Conservation (phyloP, 2,797 vertebrate species). For the Tadarida brasiliensis region DNA sequence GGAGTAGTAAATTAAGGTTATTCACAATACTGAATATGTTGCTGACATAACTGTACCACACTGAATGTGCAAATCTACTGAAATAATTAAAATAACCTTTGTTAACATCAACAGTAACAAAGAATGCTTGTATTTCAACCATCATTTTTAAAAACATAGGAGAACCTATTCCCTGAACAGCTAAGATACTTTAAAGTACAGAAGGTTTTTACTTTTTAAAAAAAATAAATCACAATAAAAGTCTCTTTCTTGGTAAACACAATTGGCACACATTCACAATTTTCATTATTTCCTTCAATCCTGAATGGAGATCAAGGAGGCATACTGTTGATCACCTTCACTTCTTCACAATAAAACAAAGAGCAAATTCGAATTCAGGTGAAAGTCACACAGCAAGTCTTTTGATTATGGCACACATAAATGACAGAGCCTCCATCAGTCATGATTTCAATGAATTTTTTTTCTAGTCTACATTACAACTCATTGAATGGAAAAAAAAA, state of each 20-base stretch:
- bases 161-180: neutral
- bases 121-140: neutral
- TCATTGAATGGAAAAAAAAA: neutral
- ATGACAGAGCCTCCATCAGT: neutral
- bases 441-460: neutral
- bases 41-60: neutral
- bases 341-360: slow-evolving; percentile 42
- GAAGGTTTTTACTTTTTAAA: neutral
- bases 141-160: neutral
- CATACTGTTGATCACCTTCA: neutral
- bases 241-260: slow-evolving; percentile 9
- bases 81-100: slow-evolving; percentile 8
- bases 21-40: neutral
- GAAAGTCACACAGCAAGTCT: neutral
- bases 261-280: neutral
- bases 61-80: neutral
- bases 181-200: neutral
- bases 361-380: neutral
- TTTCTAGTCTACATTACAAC: neutral
- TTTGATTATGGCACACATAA: neutral
- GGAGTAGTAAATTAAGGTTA: neutral
- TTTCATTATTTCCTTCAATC: slow-evolving; percentile 38
- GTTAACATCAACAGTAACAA: neutral
- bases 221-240: slow-evolving; percentile 7
- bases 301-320: neutral